A percentile compares a stretch with the other conserved stretches of the same genome.
These are phyloP conservation scores for Probaryconus sp. DNA, from an alignment of 1,140 invertebrate genomes.

Conservation along the genomic window DNA sequence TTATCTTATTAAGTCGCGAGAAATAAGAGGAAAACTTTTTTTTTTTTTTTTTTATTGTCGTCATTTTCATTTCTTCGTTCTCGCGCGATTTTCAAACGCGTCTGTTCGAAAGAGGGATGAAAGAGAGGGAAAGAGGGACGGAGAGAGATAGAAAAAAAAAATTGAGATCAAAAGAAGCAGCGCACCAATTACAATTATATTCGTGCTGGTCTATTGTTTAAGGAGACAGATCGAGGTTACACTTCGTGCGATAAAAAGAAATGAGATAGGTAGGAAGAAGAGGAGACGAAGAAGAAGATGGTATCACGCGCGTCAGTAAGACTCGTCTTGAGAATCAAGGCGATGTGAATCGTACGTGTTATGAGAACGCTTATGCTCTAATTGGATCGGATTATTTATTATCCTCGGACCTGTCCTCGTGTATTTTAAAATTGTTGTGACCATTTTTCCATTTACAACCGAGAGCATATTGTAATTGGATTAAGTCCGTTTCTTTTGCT, in stretches of 20 bases:
- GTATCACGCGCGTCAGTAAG: conserved; percentile 41
- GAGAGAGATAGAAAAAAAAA: conserved; percentile 29
- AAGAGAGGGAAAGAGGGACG: too few species aligned
- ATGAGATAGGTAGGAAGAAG: conserved; percentile 26
- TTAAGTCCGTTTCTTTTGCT: too few species aligned
- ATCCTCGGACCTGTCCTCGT: conserved; percentile 2
- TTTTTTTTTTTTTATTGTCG: too few species aligned
- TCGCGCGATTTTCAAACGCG: too few species aligned
- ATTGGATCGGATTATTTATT: conserved; percentile 51
- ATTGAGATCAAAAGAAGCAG: conserved; percentile 54
- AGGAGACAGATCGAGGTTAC: conserved; percentile 58
- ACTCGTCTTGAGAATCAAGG: conserved; percentile 44
- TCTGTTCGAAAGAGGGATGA: too few species aligned
- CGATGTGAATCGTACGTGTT: conserved; percentile 35
- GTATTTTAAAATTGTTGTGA: too few species aligned
- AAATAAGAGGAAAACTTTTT: too few species aligned
- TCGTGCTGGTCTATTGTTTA: conserved; percentile 55
- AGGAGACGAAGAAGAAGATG: conserved; percentile 38
- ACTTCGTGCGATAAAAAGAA: conserved; percentile 44
- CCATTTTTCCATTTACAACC: too few species aligned
- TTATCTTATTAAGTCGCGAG: too few species aligned
- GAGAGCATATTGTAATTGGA: too few species aligned
- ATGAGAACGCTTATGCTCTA: conserved; percentile 20
- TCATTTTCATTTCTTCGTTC: too few species aligned
- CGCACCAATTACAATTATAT: conserved; percentile 58